Conservation (phyloP, 2,113 vertebrate genomes). For the Piaya cayana region DNA sequence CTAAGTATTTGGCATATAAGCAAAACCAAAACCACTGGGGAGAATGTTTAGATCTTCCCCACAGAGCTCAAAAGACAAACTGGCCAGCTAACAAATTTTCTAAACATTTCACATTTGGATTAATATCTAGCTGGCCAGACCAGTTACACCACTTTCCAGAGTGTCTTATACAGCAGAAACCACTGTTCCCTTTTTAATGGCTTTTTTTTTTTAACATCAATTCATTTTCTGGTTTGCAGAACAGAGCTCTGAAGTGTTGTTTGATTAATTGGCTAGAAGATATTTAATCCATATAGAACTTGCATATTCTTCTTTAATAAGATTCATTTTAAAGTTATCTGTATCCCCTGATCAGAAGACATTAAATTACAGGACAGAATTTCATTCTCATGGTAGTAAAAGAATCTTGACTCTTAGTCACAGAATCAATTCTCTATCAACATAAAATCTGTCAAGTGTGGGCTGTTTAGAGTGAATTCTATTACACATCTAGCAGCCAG, state of each 20-base stretch:
- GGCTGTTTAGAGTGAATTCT: slow-evolving; percentile 51
- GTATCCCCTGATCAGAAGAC: not conserved
- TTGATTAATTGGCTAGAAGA: not conserved
- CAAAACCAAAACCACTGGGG: not conserved
- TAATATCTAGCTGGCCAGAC: not conserved
- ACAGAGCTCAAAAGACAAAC: not conserved
- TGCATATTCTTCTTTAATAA: not conserved
- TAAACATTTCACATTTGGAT: not conserved
- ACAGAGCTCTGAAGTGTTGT: not conserved
- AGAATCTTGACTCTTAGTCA: not conserved
- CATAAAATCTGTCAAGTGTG: slow-evolving; percentile 37
- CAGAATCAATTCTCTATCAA: slow-evolving; percentile 1
- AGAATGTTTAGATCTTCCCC: not conserved
- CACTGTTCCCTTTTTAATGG: not conserved
- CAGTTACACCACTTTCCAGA: not conserved
- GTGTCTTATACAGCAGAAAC: not conserved
- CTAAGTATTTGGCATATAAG: not conserved
- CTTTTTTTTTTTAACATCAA: not conserved
- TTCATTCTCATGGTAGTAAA: not conserved
- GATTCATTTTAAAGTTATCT: not conserved
- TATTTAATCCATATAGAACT: not conserved
- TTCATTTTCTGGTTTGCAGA: not conserved
- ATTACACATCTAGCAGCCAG: slow-evolving; percentile 30
- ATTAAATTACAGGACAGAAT: not conserved
- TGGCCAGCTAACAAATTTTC: not conserved